A percentile compares a stretch with the other conserved stretches of the same genome.
phyloP scores from a whole-genome alignment of 92 coral and sea anemone genomes.

The Siderastrea siderea region DNA sequence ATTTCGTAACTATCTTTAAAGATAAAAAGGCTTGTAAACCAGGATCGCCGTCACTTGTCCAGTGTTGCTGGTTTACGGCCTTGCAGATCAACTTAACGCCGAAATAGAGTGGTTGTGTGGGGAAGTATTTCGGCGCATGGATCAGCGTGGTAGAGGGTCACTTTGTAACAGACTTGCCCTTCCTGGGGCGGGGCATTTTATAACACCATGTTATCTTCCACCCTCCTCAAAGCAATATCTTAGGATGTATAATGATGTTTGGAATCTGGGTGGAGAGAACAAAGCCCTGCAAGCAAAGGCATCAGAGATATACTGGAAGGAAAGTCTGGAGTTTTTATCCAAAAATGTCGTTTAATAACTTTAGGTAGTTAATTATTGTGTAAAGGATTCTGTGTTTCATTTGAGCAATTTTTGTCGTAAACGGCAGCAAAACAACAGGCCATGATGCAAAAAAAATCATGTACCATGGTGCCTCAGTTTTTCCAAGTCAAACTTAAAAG shows the following conservation, averaged over 20 bases:
- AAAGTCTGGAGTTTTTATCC: conserved; percentile 22
- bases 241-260: conserved; percentile 2
- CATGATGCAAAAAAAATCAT: no score
- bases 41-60: conserved; percentile 35
- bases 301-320: conserved; percentile 36
- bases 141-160: conserved; percentile 24
- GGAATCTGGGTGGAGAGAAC: conserved; percentile 24
- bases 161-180: conserved; percentile 21
- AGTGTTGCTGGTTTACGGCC: conserved; percentile 39
- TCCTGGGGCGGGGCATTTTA: conserved; percentile 28
- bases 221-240: conserved; percentile 32
- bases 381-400: no score
- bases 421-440: no score
- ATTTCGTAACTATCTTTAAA: conserved; percentile 5
- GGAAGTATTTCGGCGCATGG: conserved; percentile 25
- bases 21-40: conserved; percentile 28
- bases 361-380: no score
- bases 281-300: conserved; percentile 22
- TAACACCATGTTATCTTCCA: conserved; percentile 40
- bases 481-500: no score
- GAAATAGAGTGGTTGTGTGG: conserved; percentile 32
- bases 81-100: conserved; percentile 20
- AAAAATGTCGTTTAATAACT: background rate
- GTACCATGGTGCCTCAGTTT: no score
- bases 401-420: no score